Percentiles rank a stretch among this genome's conserved stretches.
These are phyloP conservation scores for Dicycla oo DNA, from an alignment of 2,888 invertebrate species.

Conservation along the genomic window DNA sequence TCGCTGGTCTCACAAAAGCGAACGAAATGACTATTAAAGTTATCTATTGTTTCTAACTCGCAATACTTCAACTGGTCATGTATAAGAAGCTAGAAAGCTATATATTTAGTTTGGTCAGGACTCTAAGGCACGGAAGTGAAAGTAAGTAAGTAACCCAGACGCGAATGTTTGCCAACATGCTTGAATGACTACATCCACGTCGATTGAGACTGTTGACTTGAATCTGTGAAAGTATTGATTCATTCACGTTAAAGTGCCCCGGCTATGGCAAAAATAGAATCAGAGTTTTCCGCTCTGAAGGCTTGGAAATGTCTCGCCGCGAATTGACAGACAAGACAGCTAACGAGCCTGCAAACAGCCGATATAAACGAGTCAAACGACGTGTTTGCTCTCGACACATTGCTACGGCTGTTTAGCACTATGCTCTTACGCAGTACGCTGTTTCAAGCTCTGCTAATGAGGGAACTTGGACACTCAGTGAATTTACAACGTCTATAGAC, in stretches of 20 bases:
- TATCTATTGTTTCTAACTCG: too few relatives aligned
- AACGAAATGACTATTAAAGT: too few relatives aligned
- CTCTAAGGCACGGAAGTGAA: not conserved
- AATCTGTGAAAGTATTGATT: conserved; percentile 65
- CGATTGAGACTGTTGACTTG: conserved; percentile 55
- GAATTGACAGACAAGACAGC: conserved; percentile 67
- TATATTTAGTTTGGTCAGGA: conserved; percentile 21
- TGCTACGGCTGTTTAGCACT: conserved; percentile 62
- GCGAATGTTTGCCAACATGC: conserved; percentile 48
- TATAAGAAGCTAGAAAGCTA: too few relatives aligned
- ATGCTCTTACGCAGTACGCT: conserved; percentile 42
- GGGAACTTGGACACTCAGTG: conserved; percentile 58
- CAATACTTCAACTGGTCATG: too few relatives aligned
- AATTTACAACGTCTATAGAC: conserved; percentile 41
- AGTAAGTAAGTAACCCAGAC: conserved; percentile 23
- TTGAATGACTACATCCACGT: conserved; percentile 53
- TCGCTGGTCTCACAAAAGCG: too few relatives aligned
- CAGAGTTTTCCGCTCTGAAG: conserved; percentile 55
- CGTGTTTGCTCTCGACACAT: conserved; percentile 75
- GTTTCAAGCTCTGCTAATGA: conserved; percentile 62
- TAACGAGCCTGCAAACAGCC: conserved; percentile 77
- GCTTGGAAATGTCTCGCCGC: conserved; percentile 65
- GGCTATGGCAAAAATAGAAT: conserved; percentile 65
- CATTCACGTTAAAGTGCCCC: conserved; percentile 56
- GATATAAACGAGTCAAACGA: conserved; percentile 75